Evolutionary conservation across 2,888 invertebrate species (phyloP).

Genomic region (Drosophila rellima): DNA sequence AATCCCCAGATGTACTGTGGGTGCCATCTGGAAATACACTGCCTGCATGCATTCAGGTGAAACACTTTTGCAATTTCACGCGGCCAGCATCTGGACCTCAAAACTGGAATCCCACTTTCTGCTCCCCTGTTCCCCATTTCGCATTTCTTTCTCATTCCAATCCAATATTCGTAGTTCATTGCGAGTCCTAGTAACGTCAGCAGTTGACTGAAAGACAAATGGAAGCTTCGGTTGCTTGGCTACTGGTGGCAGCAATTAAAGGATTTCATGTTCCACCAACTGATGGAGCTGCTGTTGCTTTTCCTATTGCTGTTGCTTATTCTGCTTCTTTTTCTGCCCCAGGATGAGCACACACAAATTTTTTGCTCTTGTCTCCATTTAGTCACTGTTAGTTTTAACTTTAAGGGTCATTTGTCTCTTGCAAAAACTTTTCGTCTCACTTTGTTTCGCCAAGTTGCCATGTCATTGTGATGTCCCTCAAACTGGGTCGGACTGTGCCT

Average conservation of each 20-base stretch:
- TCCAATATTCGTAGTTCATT: conserved; percentile 20
- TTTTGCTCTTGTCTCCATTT: conserved; percentile 68
- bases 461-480: conserved; percentile 62
- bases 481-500: conserved; percentile 25
- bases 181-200: conserved; percentile 42
- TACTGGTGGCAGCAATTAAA: conserved; percentile 83
- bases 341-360: conserved; percentile 38
- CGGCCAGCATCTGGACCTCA: conserved; percentile 53
- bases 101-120: conserved; percentile 1
- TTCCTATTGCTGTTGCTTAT: not conserved
- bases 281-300: conserved; percentile 25
- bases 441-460: conserved; percentile 74
- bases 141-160: conserved; percentile 5
- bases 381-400: conserved; percentile 77
- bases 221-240: conserved; percentile 74
- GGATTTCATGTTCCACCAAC: conserved; percentile 71
- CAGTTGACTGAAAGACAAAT: conserved; percentile 79
- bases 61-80: conserved; percentile 83
- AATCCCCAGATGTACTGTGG: conserved; percentile 43
- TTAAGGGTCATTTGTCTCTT: conserved; percentile 82
- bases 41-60: conserved; percentile 77
- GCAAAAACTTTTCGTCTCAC: conserved; percentile 69
- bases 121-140: not conserved
- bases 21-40: conserved; percentile 40
- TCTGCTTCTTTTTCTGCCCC: conserved; percentile 7